phyloP scores from a whole-genome alignment of 2,113 vertebrate genomes.

The Mixornis gularis region DNA sequence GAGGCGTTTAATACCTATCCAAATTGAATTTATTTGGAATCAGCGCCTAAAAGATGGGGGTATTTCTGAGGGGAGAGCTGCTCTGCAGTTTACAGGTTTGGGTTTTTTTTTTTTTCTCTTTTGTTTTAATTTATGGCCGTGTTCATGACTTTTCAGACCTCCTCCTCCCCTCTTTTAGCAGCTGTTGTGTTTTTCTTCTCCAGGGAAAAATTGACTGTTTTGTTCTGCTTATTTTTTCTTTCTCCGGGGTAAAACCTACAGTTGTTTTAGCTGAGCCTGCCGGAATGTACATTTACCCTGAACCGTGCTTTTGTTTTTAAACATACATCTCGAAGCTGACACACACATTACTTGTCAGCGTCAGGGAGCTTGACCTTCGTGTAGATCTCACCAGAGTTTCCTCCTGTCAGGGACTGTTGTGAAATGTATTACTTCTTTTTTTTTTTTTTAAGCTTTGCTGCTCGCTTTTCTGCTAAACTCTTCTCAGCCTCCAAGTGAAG shows the following conservation, averaged over 20 bases:
- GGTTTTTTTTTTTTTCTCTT: rapidly evolving
- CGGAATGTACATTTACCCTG: not conserved
- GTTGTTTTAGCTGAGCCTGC: not conserved
- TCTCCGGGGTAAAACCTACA: rapidly evolving
- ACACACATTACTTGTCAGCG: not conserved
- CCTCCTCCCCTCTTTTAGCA: rapidly evolving
- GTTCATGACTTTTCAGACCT: not conserved
- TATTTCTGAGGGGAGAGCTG: not conserved
- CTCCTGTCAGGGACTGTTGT: not conserved
- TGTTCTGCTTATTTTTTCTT: not conserved
- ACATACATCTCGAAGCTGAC: not conserved
- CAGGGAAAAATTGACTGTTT: not conserved
- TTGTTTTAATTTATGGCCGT: not conserved
- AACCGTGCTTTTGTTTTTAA: not conserved
- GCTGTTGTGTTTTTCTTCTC: not conserved
- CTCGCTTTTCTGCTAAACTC: rapidly evolving
- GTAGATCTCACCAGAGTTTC: not conserved
- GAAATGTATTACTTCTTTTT: not conserved
- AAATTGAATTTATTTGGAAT: not conserved
- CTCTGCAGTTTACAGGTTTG: too few species aligned
- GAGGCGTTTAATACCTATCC: not conserved
- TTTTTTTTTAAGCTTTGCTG: not conserved
- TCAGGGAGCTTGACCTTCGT: not conserved
- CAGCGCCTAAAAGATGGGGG: not conserved
- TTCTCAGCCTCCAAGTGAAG: not conserved